Percentiles rank a stretch among this genome's conserved stretches.
These are phyloP conservation scores for Anisognathus igniventris DNA, from an alignment of 2,797 vertebrate species.

Conservation along the genomic window DNA sequence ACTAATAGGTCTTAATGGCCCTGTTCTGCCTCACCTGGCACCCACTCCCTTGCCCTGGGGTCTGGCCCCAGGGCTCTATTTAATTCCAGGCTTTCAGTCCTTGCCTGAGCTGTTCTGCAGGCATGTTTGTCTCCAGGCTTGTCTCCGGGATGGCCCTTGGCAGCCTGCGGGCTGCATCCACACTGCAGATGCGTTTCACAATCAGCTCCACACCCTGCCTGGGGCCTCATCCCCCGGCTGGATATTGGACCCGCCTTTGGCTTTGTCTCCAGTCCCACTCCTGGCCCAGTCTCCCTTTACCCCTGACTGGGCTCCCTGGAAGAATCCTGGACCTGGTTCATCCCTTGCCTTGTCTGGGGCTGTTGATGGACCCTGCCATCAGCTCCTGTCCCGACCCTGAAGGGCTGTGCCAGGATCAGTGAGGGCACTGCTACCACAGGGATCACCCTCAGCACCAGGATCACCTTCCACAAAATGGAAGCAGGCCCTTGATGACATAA, in stretches of 20 bases:
- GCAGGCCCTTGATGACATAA: not conserved
- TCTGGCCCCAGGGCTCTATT: not conserved
- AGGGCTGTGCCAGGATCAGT: not conserved
- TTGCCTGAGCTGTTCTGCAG: not conserved
- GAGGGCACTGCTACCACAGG: accelerated
- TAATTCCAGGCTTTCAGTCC: not conserved
- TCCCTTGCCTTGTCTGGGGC: not conserved
- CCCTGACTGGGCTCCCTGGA: not conserved
- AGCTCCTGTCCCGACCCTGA: not conserved
- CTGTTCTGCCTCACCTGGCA: accelerated
- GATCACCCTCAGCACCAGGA: not conserved
- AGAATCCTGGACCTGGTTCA: not conserved
- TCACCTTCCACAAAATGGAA: not conserved
- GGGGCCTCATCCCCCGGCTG: not conserved
- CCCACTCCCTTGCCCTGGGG: not conserved
- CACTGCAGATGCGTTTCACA: accelerated
- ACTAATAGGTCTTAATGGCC: not conserved
- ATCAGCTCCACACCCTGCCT: not conserved
- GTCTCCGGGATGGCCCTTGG: not conserved
- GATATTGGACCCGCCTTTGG: not conserved
- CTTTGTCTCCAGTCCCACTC: not conserved
- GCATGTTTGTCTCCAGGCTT: not conserved
- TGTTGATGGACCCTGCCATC: not conserved
- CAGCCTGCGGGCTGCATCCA: not conserved
- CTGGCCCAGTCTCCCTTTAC: not conserved